Base-by-base conservation (phyloP, 2,113 vertebrate species). In the Isurus oxyrinchus region DNA sequence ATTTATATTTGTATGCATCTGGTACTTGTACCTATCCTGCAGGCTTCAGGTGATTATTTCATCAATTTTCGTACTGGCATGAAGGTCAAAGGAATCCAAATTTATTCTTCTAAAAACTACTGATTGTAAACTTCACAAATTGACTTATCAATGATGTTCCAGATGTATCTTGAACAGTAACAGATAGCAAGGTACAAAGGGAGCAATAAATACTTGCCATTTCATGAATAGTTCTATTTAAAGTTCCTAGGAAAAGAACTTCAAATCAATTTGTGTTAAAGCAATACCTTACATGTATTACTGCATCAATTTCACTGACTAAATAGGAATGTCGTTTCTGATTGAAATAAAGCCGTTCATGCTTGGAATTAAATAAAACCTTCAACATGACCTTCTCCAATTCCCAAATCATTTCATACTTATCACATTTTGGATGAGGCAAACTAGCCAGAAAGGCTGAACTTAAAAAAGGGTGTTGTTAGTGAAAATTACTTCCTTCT, bases 71-170 rank as follows among this genome's bases (percentile, higher is more conserved):
- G 40, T 23, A 63, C 59, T 94, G 90, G 19, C 59, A 63, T 19
- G 31, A 94, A 94, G 90, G 90, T 94, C 59, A 63, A 94, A 91
- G 63, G 31, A 94, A 63, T 61, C 16, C 61, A 94, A 94, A 94
- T 94, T 63, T 63, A n/a, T 94, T 63, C 59, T 94, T 84, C 35
- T 35, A 94, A 94, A n/a, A 94, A 44, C 14, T 61, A 61, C 55
- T 21, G 90, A 93, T n/a, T 63, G 5, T 14, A 63, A 93, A 63
- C 40, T 61, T 93, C 57, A 93, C 31, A 61, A n/a, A 7, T 40
- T n/a, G n/a, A 35, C 35, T 93, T 93, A 35, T 14, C 27, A 59
- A 59, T 14, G 13, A 59, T 59, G 27, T 55, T 91, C 55, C 88
- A 4, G 88, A 59, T n/a, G 27, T 2, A 91, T 59, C 88, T 35